Evolutionary conservation across 2,113 vertebrate genomes (phyloP), one percentile per base, ranked within the genome.

Genomic region (Dolichotis patagonum): DNA sequence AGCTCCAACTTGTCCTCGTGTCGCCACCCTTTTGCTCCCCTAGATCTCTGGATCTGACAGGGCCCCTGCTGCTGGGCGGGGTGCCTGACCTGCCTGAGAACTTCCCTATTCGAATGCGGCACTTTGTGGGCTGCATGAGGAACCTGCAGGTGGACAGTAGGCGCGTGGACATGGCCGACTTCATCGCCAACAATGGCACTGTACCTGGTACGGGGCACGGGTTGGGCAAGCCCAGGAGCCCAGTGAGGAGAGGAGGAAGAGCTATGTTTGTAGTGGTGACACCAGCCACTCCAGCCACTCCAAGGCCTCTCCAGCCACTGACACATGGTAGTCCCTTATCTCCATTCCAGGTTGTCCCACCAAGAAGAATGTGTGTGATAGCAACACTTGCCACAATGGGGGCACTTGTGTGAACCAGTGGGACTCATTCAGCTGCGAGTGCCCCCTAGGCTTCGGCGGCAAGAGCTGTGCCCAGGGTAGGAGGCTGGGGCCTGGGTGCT

Each of bases 141-240:
- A 98, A 99, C 98, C 98, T 99, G 93, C 99, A 98, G 7, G 98
- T 99, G 7, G 99, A 99, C 98, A 99, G 99, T 98, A 99, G 98
- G 85, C 99, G 98, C 0, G 92, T 99, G 5, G 99, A 99, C 98
- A 99, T 99, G 99, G 99, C 99, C 0, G 98, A 99, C 96, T 99
- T 99, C 98, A 99, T 99, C 26, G 99, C 99, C 77, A 99, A 99
- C 98, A 99, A 99, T 0, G 99, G 99, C 98, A 99, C 99, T 3
- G 83, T 99, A 90, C 99, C 99, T 30, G 99, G 99, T 99, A 98
- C 2, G 96, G 35, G 46, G 38, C 6, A 38, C 0, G 32, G 73
- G 22, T 3, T 1, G 32, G 46, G 69, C 17, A 14, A 56, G 88
- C 38, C 38, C 90, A 17, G 35, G 22, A 10, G n/a, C 56, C 5